These are phyloP conservation scores for Fukomys damarensis DNA, from an alignment of 2,113 vertebrate species.

Conservation along the genomic window DNA sequence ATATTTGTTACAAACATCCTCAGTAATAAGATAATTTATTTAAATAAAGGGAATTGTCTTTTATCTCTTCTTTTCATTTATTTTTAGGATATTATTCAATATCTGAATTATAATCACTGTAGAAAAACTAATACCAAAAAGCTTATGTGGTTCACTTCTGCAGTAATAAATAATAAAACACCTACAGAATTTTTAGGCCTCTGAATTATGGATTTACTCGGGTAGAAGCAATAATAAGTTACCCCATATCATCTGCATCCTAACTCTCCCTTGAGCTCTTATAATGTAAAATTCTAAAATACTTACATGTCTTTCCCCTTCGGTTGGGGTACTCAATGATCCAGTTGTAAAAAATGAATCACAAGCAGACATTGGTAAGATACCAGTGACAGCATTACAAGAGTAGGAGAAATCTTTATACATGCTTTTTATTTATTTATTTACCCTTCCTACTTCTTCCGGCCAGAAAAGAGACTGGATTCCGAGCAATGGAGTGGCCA, in stretches of 20 bases:
- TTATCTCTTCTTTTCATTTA: not conserved
- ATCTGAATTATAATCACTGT: not conserved
- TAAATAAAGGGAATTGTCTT: not conserved
- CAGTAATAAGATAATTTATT: not conserved
- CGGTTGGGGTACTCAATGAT: accelerated
- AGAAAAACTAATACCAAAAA: not conserved
- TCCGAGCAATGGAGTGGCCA: not conserved
- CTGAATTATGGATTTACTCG: not conserved
- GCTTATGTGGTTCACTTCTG: not conserved
- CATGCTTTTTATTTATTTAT: not conserved
- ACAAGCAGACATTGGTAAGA: not conserved
- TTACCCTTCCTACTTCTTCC: not conserved
- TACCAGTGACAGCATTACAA: not conserved
- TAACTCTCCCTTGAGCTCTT: not conserved
- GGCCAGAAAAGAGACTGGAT: not conserved
- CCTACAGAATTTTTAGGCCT: constrained; percentile 11
- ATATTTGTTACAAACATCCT: not conserved
- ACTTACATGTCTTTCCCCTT: not conserved
- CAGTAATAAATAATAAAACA: not conserved
- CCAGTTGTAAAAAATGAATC: not conserved
- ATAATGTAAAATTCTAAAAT: not conserved
- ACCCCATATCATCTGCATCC: not conserved
- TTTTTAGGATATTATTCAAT: not conserved
- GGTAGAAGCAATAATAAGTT: not conserved
- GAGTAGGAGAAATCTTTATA: not conserved